Percentiles rank a stretch among this genome's conserved stretches.
These are phyloP conservation scores for Biston betularia DNA, from an alignment of 2,888 invertebrate species.

Conservation along the genomic window DNA sequence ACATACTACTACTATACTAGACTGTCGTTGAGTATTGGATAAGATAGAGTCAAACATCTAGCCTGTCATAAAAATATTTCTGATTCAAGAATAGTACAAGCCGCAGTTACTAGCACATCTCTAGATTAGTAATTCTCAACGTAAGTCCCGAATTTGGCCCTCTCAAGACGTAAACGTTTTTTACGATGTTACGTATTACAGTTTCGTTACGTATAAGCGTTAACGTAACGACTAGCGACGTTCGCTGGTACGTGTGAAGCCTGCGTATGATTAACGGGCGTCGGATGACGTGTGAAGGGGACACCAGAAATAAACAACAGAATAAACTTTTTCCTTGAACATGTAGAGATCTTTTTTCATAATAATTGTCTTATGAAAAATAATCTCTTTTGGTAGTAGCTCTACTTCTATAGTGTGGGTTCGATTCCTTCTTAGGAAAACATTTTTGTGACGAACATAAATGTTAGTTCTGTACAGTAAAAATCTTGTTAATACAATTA, in stretches of 20 bases:
- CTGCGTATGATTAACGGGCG: slow-evolving; percentile 20
- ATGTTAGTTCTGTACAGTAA: no score
- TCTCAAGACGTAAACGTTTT: slow-evolving; percentile 40
- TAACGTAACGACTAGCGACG: slow-evolving; percentile 27
- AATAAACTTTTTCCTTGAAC: neutral
- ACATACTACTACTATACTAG: no score
- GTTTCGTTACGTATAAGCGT: slow-evolving; percentile 8
- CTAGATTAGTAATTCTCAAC: slow-evolving; percentile 32
- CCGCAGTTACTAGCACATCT: slow-evolving; percentile 3
- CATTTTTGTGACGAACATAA: no score
- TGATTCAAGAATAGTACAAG: neutral
- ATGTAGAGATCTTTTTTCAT: neutral
- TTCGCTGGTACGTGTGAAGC: slow-evolving; percentile 10
- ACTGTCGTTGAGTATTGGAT: no score
- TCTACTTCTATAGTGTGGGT: no score
- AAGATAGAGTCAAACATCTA: no score
- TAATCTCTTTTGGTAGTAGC: no score
- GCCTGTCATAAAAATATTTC: no score
- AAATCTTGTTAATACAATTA: no score
- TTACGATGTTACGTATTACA: slow-evolving; percentile 28
- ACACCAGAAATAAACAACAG: slow-evolving; percentile 4
- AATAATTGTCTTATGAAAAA: neutral
- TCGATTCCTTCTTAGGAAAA: no score
- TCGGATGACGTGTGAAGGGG: slow-evolving; percentile 5
- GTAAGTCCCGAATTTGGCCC: slow-evolving; percentile 39